Evolutionary conservation across 2,797 vertebrate species (phyloP), one percentile per base, ranked within the genome.

Genomic region (Hoplostethus atlanticus): DNA sequence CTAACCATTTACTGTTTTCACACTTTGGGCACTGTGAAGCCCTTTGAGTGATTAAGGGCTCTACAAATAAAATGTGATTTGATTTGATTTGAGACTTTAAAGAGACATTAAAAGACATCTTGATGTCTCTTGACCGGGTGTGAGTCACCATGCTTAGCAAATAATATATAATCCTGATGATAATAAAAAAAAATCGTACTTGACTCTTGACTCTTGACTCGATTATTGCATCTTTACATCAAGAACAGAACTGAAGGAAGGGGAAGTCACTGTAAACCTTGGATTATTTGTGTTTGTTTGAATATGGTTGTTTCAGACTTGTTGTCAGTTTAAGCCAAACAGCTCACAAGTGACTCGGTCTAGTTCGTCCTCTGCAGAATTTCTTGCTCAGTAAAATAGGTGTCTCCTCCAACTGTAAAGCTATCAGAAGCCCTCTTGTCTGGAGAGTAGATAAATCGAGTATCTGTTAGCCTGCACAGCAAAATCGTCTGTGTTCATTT

Each of bases 401-500:
- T 5, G 11, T 13, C 21, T 53, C 12, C 11, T 21, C 64, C 77
- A 76, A 86, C 84, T 87, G 84, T 72, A 68, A 54, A 64, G 16
- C 74, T 79, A 79, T 60, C 75, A 77, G 71, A 83, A 48, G 34
- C 71, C 73, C 76, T 79, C 64, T 87, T 76, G 83, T 57, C 67
- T 76, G 17, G 55, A 53, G 73, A 75, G 71, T 68, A 76, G 71
- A 85, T 88, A 75, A 78, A 66, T 65, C 17, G 44, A 58, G 52
- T 62, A 48, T 69, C 40, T 48, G 80, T 77, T 70, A 70, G 47
- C 65, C 65, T 6, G 21, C 21, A 21, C 21, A 1, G 21, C 21
- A 8, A 40, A 40, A 40, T 40, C 38, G 2, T 2, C 6, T 8
- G 6, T 40, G 9, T 40, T 40, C 7, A 10, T 40, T 8, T 40